Evolutionary conservation across 2,888 invertebrate genomes (phyloP).

Genomic region (Cataglyphis altisquamis): DNA sequence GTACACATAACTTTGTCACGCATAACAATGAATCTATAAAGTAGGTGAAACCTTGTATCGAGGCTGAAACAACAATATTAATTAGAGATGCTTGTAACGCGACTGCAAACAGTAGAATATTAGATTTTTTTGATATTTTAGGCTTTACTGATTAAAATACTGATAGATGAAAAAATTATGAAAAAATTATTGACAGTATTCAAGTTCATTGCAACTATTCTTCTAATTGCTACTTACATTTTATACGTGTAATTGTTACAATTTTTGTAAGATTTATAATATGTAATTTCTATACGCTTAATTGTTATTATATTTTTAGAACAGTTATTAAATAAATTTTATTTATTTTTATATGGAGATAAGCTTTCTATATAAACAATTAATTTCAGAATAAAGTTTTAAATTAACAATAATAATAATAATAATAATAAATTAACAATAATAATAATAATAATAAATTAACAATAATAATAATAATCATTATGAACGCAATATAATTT

Average conservation of each 20-base stretch:
- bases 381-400: not conserved
- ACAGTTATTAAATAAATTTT: not conserved
- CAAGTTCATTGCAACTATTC: not conserved
- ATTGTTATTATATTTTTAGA: not conserved
- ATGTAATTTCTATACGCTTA: not conserved
- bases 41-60: constrained; percentile 53
- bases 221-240: not conserved
- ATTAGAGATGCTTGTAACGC: not conserved
- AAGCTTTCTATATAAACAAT: not conserved
- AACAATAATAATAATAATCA: not conserved
- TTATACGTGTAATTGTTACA: not conserved
- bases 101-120: not conserved
- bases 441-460: not conserved
- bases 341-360: not conserved
- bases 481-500: not conserved
- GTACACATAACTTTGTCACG: constrained; percentile 15
- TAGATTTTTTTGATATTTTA: not conserved
- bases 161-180: not conserved
- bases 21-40: constrained; percentile 51
- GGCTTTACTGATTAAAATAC: not conserved
- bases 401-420: not conserved
- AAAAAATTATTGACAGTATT: not conserved
- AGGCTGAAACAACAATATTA: constrained; percentile 42
- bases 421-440: not conserved
- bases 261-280: not conserved